Conservation (phyloP, 1,140 invertebrate species). For the Ptiloglossa arizonensis region DNA sequence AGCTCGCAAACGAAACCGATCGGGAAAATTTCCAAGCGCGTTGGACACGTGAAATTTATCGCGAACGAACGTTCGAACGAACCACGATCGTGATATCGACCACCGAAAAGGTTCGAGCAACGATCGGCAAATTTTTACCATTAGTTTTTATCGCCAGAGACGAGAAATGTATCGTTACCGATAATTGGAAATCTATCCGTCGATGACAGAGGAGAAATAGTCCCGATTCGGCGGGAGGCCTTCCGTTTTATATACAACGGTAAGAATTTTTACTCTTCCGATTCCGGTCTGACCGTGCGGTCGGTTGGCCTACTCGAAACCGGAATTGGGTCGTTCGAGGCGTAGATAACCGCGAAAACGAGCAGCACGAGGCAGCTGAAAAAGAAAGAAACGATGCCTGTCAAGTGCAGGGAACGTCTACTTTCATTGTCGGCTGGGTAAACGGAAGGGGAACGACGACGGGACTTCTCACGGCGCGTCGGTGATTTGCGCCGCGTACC, state of each 20-base stretch:
- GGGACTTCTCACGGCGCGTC: background rate
- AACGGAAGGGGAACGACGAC: conserved; percentile 21
- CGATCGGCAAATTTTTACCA: no score
- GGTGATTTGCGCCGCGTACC: background rate
- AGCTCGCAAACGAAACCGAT: no score
- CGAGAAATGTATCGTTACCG: no score
- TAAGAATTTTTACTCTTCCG: conserved; percentile 38
- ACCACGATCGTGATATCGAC: no score
- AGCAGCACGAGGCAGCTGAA: conserved; percentile 14
- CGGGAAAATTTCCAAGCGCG: no score
- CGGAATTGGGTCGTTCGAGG: conserved; percentile 75
- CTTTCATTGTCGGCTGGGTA: conserved; percentile 76
- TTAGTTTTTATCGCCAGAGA: no score
- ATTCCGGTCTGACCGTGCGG: conserved; percentile 58
- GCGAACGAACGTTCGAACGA: no score
- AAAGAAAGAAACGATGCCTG: conserved; percentile 52
- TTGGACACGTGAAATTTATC: no score
- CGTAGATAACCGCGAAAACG: conserved; percentile 75
- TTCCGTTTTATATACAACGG: background rate
- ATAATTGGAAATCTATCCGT: background rate
- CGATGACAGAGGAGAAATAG: background rate
- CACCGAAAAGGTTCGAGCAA: no score
- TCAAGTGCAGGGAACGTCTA: conserved; percentile 66
- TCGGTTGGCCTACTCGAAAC: conserved; percentile 75
- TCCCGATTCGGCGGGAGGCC: background rate